Conservation (phyloP, 2,113 vertebrate genomes). For the Mola mola region DNA sequence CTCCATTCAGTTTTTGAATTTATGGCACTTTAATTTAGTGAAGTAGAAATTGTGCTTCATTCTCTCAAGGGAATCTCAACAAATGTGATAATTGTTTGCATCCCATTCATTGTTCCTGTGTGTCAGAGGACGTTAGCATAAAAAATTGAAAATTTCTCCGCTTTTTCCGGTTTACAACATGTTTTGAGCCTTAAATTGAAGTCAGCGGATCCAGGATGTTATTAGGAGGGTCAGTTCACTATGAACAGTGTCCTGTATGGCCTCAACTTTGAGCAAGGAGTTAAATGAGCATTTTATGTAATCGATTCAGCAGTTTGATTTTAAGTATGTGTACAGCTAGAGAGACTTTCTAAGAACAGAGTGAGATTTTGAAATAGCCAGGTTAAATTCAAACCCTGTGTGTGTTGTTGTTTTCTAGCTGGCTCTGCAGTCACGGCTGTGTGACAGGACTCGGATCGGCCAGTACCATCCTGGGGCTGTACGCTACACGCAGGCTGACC, state of each 20-base stretch:
- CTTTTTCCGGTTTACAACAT: background rate
- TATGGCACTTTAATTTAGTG: too few relatives aligned
- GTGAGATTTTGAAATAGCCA: too few relatives aligned
- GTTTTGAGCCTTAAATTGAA: background rate
- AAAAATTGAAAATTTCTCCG: background rate
- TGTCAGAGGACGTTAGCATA: too few relatives aligned
- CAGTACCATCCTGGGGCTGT: slow-evolving; percentile 77
- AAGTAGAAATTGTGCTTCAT: too few relatives aligned
- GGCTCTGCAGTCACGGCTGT: slow-evolving; percentile 83
- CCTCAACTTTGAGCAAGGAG: background rate
- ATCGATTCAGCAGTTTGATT: background rate
- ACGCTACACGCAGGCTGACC: slow-evolving; percentile 76
- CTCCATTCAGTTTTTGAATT: too few relatives aligned
- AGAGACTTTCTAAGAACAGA: too few relatives aligned
- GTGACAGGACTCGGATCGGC: slow-evolving; percentile 82
- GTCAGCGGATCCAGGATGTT: background rate
- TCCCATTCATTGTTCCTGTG: too few relatives aligned
- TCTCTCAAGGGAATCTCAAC: too few relatives aligned
- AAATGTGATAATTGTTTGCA: too few relatives aligned
- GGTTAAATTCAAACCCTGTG: background rate
- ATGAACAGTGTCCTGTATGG: background rate
- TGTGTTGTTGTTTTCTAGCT: slow-evolving; percentile 65
- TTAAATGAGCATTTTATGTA: slow-evolving; percentile 6
- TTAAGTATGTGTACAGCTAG: background rate
- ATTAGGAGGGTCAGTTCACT: background rate